Percentiles rank a stretch among this genome's conserved stretches.
Conservation (phyloP, 2,888 invertebrate species). For the Crossocerus cetratus region DNA sequence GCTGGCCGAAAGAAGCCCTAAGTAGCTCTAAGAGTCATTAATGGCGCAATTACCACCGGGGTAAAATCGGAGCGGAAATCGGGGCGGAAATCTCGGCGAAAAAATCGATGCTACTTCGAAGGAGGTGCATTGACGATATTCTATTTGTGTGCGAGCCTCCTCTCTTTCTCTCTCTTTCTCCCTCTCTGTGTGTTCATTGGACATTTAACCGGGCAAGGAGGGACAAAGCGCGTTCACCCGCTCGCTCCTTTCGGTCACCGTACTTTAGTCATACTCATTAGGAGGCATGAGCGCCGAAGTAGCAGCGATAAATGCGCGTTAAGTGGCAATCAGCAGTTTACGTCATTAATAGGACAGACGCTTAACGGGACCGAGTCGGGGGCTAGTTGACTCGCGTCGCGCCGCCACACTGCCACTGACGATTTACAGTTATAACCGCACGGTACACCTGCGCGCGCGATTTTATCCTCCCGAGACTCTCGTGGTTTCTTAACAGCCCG, state of each 20-base stretch:
- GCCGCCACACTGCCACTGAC: neutral
- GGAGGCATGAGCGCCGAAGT: constrained; percentile 7
- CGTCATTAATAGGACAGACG: constrained; percentile 13
- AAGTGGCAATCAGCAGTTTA: constrained; percentile 22
- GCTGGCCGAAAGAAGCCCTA: neutral
- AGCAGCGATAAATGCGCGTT: constrained; percentile 19
- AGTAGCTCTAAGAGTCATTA: no score
- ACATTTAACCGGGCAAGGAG: neutral
- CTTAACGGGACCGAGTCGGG: constrained; percentile 20
- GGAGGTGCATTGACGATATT: no score
- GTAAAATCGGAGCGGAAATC: neutral
- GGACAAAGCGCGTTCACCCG: neutral
- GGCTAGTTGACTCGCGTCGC: neutral
- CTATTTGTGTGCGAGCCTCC: no score
- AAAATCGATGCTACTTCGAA: neutral
- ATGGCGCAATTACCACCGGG: neutral
- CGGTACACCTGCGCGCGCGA: constrained; percentile 15
- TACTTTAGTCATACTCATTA: constrained; percentile 33
- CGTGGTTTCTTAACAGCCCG: neutral
- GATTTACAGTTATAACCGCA: constrained; percentile 23
- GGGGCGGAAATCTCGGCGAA: neutral
- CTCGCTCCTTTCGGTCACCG: constrained; percentile 9
- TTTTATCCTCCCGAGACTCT: constrained; percentile 23
- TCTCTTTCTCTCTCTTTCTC: no score
- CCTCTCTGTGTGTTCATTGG: no score